These are phyloP conservation scores for Atopsyche davidsoni DNA, from an alignment of 1,140 invertebrate genomes.

Conservation along the genomic window DNA sequence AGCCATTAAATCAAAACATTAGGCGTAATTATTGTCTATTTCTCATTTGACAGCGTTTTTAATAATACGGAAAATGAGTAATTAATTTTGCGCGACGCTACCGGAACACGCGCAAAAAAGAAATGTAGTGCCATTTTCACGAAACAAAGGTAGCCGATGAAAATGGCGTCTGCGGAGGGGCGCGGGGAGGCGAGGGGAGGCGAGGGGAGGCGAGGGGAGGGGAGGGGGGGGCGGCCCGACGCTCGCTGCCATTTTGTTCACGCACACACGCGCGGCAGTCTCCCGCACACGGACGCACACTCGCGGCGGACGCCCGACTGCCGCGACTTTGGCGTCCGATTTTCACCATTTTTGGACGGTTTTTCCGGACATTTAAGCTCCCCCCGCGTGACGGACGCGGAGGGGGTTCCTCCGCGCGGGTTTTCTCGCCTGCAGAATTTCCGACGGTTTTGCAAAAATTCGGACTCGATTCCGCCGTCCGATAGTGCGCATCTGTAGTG, in stretches of 20 bases:
- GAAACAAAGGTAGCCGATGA: no score
- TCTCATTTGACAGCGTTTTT: no score
- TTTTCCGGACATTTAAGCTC: no score
- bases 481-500: not conserved
- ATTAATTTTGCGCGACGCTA: no score
- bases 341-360: not conserved
- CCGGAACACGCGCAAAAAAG: no score
- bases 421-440: no score
- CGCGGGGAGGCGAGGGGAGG: not conserved
- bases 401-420: no score
- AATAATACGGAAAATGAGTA: no score
- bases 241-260: constrained; percentile 12
- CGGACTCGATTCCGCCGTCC: not conserved
- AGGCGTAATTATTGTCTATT: no score
- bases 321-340: not conserved
- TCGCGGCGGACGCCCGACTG: not conserved
- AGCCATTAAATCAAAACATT: no score
- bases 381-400: no score
- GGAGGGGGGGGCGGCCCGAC: not conserved
- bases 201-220: not conserved
- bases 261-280: constrained; percentile 1
- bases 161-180: constrained; percentile 8
- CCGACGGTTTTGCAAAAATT: not conserved
- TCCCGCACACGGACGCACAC: constrained; percentile 1
- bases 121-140: no score